Base-by-base conservation (phyloP, 2,113 vertebrate species). In the Tympanuchus pallidicinctus region DNA sequence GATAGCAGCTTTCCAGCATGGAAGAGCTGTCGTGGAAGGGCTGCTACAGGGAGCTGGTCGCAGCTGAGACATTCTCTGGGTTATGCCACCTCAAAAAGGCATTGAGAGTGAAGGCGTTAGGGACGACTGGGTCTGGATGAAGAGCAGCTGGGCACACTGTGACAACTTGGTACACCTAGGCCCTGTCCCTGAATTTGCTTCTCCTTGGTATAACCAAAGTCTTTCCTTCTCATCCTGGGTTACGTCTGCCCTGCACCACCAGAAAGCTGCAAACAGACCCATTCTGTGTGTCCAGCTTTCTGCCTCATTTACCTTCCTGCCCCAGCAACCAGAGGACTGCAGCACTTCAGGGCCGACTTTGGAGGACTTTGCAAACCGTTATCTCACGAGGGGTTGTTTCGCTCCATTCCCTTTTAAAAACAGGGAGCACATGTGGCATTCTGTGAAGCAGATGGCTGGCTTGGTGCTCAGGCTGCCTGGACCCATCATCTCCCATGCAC, bases 401-500 rank as follows among this genome's bases (percentile, higher is more conserved):
- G 69, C 42, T 47, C 42, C 0, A 0, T 54, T 91, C 47, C 61
- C 43, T 61, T 86, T 64, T 75, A 4, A 75, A 78, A 89, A 30
- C 61, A 82, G 34, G 27, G 52, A 78, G 34, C 70, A 42, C 74
- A 50, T 6, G 3, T 60, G 75, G 74, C 71, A 56, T 42, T 82
- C 60, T 45, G 27, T 2, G 13, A 11, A 67, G 40, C 78, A 91
- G 82, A 67, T 72, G 78, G 70, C 66, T 75, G 78, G 47, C 82
- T 74, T 3, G 0, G 10, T 1, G 1, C 50, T 88, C 0, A 0
- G 60, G 61, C 52, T 18, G 1, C 34, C 81, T 28, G 52, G 52
- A 54, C 52, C 50, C 0, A 3, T 81, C 83, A 10, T 54, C 78
- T 47, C 30, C 5, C 19, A 21, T n/a, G 56, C 42, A 20, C 30